Conservation (phyloP, 2,113 vertebrate species). For the Azemiops feae region DNA sequence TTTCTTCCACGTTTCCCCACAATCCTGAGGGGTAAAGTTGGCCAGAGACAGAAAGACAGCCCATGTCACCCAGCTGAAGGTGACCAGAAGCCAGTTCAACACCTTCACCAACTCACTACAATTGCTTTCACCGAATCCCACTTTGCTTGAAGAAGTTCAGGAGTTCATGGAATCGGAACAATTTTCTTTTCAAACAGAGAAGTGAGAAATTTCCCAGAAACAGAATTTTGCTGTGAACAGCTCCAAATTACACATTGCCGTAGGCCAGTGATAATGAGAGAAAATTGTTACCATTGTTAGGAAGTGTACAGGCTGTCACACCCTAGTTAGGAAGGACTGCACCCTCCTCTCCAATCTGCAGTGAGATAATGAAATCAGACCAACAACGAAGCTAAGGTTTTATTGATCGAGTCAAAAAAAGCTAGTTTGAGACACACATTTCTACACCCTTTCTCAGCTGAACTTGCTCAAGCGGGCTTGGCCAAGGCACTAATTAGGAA, state of each 20-base stretch:
- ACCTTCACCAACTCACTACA: not conserved
- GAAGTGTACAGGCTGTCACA: not conserved
- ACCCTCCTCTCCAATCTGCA: not conserved
- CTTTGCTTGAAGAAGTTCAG: too few species aligned
- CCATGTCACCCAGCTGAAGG: not conserved
- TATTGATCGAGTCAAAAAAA: not conserved
- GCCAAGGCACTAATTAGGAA: not conserved
- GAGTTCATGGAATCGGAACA: not conserved
- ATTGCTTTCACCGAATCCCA: not conserved
- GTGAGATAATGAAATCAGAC: not conserved
- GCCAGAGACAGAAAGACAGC: not conserved
- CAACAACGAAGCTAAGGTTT: not conserved
- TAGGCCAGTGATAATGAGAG: not conserved
- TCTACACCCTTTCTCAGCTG: not conserved
- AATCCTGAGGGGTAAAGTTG: not conserved
- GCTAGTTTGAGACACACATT: not conserved
- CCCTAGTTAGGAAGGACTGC: not conserved
- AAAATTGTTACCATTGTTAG: not conserved
- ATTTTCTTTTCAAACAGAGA: not conserved
- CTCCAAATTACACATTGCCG: not conserved
- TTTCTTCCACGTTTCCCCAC: not conserved
- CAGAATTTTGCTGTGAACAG: not conserved
- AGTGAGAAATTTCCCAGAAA: not conserved
- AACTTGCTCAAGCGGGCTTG: not conserved
- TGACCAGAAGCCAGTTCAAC: not conserved